These are phyloP conservation scores for Parnassius smintheus DNA, from an alignment of 2,888 invertebrate species.

Conservation along the genomic window DNA sequence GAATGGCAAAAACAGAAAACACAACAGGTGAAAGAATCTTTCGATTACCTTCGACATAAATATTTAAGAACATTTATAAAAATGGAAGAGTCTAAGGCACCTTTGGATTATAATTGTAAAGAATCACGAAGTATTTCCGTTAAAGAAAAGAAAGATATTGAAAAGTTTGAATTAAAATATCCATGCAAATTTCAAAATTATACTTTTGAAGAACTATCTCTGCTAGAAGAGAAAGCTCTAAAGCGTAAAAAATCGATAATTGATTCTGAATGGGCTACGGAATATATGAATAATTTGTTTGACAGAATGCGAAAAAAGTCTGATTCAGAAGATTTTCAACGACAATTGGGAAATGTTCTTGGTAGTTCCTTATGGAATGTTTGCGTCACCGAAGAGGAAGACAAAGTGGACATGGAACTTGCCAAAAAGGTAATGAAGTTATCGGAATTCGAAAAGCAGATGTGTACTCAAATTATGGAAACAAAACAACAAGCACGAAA, in stretches of 20 bases:
- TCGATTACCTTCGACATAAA: constrained; percentile 62
- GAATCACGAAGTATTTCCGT: constrained; percentile 36
- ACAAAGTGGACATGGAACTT: constrained; percentile 71
- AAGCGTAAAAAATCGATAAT: constrained; percentile 50
- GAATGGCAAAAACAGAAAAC: constrained; percentile 81
- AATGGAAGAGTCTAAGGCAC: constrained; percentile 52
- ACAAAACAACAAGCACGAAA: constrained; percentile 81
- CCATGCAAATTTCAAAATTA: constrained; percentile 64
- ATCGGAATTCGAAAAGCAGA: constrained; percentile 84
- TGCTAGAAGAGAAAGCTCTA: constrained; percentile 52
- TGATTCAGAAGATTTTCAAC: constrained; percentile 71
- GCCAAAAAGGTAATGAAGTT: constrained; percentile 81
- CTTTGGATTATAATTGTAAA: constrained; percentile 36
- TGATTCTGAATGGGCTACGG: constrained; percentile 66
- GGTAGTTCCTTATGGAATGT: constrained; percentile 77
- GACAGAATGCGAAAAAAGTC: constrained; percentile 60
- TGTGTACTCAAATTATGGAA: constrained; percentile 83
- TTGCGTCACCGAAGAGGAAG: constrained; percentile 75
- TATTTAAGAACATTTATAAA: constrained; percentile 61
- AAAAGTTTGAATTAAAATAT: constrained; percentile 53
- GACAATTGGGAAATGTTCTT: constrained; percentile 72
- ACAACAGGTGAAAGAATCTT: constrained; percentile 64
- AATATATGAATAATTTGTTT: constrained; percentile 74
- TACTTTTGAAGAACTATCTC: constrained; percentile 63
- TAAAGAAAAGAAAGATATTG: constrained; percentile 58